phyloP scores from a whole-genome alignment of 1,140 invertebrate genomes.

The Antheraea pernyi region DNA sequence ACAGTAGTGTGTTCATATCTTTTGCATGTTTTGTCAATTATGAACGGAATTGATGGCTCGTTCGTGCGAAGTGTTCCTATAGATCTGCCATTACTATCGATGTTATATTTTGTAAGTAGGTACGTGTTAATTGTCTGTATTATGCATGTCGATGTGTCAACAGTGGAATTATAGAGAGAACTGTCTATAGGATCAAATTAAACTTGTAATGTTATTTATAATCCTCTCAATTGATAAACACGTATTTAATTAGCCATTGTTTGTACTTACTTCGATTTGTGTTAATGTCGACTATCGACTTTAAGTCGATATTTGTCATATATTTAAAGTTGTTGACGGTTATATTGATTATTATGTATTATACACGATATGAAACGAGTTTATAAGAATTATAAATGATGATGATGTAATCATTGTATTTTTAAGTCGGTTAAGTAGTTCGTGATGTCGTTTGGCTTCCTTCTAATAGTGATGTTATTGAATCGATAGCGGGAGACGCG shows the following conservation, averaged over 20 bases:
- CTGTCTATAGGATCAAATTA: no score
- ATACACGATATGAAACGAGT: no score
- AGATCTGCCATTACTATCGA: conserved; percentile 33
- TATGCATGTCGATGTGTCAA: conserved; percentile 23
- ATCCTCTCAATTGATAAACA: no score
- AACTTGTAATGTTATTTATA: no score
- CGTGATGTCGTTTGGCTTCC: conserved; percentile 51
- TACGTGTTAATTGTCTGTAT: conserved; percentile 36
- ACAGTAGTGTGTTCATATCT: no score
- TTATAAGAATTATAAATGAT: conserved; percentile 7
- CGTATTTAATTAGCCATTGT: no score
- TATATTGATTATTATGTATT: no score
- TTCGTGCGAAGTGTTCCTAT: conserved; percentile 17
- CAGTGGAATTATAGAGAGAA: conserved; percentile 16
- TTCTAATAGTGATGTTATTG: conserved; percentile 27
- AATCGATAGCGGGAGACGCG: conserved; percentile 34
- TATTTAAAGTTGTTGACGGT: no score
- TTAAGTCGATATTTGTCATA: no score
- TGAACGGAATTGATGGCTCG: background rate
- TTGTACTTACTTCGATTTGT: no score
- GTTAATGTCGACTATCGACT: no score
- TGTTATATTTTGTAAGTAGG: conserved; percentile 15
- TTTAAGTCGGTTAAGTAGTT: conserved; percentile 39
- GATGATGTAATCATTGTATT: conserved; percentile 28
- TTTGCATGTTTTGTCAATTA: no score